phyloP scores from a whole-genome alignment of 2,797 vertebrate species.

The Acanthornis magna region DNA sequence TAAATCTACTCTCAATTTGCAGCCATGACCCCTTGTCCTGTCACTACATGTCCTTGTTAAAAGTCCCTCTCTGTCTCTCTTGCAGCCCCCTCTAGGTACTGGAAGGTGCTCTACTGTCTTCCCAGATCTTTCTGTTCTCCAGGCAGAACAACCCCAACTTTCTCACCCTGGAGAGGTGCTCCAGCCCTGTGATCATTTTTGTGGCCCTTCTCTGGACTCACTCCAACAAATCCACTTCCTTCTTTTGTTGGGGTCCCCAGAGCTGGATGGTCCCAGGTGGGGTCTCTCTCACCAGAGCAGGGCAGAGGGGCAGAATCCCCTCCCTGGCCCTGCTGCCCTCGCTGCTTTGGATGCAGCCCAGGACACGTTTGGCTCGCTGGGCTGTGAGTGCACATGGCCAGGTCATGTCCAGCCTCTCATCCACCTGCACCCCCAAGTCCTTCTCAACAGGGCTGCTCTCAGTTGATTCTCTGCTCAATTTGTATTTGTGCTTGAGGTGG shows the following conservation, averaged over 20 bases:
- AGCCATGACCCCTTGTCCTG: neutral
- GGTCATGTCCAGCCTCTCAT: neutral
- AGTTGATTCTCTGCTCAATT: neutral
- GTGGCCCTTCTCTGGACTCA: neutral
- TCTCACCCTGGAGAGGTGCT: neutral
- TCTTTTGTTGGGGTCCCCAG: neutral
- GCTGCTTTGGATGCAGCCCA: neutral
- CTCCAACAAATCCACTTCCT: neutral
- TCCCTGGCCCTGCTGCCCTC: accelerated
- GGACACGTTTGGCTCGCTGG: neutral
- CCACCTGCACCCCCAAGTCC: too few relatives aligned
- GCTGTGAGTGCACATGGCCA: accelerated
- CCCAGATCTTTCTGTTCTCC: neutral
- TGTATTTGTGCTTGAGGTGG: neutral
- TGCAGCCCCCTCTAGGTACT: neutral
- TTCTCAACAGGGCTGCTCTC: neutral
- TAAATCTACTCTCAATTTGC: neutral
- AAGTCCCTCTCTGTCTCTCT: neutral
- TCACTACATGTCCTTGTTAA: neutral
- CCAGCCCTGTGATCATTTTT: neutral
- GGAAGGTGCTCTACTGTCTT: neutral
- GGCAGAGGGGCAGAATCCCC: neutral
- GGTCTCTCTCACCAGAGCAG: neutral
- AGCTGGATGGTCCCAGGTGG: neutral
- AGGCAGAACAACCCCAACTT: neutral